Evolutionary conservation across 2,888 invertebrate genomes (phyloP).

Genomic region (Drosophila parthenogenetica): DNA sequence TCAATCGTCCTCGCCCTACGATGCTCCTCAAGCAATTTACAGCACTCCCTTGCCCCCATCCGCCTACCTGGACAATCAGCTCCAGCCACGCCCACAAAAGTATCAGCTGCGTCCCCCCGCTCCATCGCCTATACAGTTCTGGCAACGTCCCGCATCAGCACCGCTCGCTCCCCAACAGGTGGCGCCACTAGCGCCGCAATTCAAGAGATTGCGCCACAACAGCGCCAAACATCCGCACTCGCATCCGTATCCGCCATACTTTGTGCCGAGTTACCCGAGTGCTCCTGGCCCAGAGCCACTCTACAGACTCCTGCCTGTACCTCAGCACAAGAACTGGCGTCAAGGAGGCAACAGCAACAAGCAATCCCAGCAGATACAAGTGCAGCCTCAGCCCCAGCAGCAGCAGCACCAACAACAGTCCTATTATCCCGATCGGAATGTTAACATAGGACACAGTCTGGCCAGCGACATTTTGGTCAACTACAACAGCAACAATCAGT

Average conservation of each 20-base stretch:
- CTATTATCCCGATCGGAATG: constrained; percentile 87
- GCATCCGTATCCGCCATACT: constrained; percentile 70
- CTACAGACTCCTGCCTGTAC: constrained; percentile 60
- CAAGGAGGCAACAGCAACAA: constrained; percentile 51
- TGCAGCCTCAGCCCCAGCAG: constrained; percentile 33
- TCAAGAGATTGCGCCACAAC: constrained; percentile 58
- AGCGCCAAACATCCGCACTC: constrained; percentile 52
- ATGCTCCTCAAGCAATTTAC: constrained; percentile 46
- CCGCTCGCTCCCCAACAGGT: constrained; percentile 44
- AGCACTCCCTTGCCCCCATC: constrained; percentile 53
- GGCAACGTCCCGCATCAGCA: constrained; percentile 63
- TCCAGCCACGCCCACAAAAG: constrained; percentile 18
- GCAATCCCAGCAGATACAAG: constrained; percentile 87
- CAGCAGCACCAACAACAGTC: constrained; percentile 85
- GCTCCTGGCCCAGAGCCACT: constrained; percentile 57
- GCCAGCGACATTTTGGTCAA: constrained; percentile 85
- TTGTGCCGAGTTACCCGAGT: constrained; percentile 62
- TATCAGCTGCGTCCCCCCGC: constrained; percentile 4
- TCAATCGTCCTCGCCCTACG: constrained; percentile 44
- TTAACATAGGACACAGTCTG: constrained; percentile 65
- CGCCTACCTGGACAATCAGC: constrained; percentile 58
- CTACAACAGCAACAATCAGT: constrained; percentile 89
- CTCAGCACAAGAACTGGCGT: constrained; percentile 64
- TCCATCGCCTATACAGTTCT: constrained; percentile 63
- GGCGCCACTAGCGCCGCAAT: constrained; percentile 45